phyloP scores from a whole-genome alignment of 2,888 invertebrate genomes.

The Apamea sordens region DNA sequence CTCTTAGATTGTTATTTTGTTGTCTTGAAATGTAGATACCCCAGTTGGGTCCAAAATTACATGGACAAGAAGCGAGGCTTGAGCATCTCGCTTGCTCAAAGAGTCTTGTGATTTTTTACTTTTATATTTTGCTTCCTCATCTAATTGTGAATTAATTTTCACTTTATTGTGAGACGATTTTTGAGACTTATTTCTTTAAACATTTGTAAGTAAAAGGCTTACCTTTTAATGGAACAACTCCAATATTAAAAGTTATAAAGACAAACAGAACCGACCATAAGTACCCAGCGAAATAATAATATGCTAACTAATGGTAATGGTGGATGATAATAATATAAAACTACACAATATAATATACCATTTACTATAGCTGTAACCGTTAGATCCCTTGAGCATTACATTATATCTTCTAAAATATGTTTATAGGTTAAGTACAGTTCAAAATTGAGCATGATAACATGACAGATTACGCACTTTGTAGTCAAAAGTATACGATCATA shows the following conservation, averaged over 20 bases:
- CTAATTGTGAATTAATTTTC: too few species aligned
- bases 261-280: not conserved
- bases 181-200: not conserved
- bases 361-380: slow-evolving; percentile 23
- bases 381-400: slow-evolving; percentile 27
- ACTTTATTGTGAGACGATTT: not conserved
- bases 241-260: not conserved
- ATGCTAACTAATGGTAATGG: too few species aligned
- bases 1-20: slow-evolving; percentile 3
- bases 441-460: slow-evolving; percentile 26
- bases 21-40: not conserved
- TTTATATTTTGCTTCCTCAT: not conserved
- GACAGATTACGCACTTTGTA: not conserved
- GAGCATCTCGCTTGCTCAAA: not conserved
- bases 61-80: not conserved
- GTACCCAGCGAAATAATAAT: not conserved
- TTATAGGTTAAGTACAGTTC: slow-evolving; percentile 40
- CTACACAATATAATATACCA: not conserved
- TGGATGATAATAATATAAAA: not conserved
- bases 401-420: slow-evolving; percentile 14
- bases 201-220: not conserved
- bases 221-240: not conserved
- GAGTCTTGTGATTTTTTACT: not conserved
- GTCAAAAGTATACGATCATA: not conserved
- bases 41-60: not conserved